Evolutionary conservation across 2,113 vertebrate genomes (phyloP).

Genomic region (Hirundichthys speculiger): DNA sequence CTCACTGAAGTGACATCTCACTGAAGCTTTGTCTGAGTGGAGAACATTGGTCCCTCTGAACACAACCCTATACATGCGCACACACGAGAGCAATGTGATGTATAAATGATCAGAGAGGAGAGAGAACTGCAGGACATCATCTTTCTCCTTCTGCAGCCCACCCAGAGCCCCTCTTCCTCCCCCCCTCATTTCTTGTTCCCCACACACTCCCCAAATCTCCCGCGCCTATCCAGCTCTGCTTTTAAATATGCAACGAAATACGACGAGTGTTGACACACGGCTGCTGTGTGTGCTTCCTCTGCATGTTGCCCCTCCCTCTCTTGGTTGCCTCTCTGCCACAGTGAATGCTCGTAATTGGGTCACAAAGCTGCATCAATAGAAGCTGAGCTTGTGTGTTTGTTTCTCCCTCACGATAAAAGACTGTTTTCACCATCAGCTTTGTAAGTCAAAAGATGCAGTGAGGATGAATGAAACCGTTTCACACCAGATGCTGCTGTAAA

Average conservation of each 20-base stretch:
- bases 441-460: slow-evolving; percentile 15
- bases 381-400: slow-evolving; percentile 27
- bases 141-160: slow-evolving; percentile 42
- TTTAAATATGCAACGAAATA: slow-evolving; percentile 69
- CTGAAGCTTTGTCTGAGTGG: slow-evolving; percentile 46
- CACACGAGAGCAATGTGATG: slow-evolving; percentile 58
- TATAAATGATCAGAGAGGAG: slow-evolving; percentile 73
- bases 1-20: slow-evolving; percentile 55
- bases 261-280: slow-evolving; percentile 63
- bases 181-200: slow-evolving; percentile 9
- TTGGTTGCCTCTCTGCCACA: slow-evolving; percentile 37
- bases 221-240: slow-evolving; percentile 47
- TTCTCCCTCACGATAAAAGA: slow-evolving; percentile 22
- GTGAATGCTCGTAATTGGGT: slow-evolving; percentile 55
- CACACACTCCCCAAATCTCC: slow-evolving; percentile 1
- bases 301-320: slow-evolving; percentile 46
- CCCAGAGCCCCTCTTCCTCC: slow-evolving; percentile 27
- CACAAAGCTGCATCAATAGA: slow-evolving; percentile 52
- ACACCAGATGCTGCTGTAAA: slow-evolving; percentile 44
- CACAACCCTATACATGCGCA: not conserved
- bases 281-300: slow-evolving; percentile 38
- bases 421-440: slow-evolving; percentile 25
- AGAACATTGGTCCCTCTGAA: slow-evolving; percentile 26
- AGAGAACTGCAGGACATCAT: slow-evolving; percentile 64
- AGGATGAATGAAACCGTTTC: slow-evolving; percentile 21